phyloP scores from a whole-genome alignment of 2,888 invertebrate genomes.

The Netelia virgata region DNA sequence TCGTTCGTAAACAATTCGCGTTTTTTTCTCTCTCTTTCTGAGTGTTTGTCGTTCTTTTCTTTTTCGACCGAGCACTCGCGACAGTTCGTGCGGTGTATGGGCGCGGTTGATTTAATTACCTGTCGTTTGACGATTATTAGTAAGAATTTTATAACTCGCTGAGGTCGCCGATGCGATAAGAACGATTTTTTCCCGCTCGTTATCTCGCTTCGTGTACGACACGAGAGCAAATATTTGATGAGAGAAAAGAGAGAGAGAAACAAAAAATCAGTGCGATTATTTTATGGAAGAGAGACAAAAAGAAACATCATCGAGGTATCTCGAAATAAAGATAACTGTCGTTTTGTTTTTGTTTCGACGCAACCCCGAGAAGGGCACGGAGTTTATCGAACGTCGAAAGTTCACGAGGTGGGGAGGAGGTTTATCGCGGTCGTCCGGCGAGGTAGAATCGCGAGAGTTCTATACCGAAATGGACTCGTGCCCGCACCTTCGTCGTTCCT shows the following conservation, averaged over 20 bases:
- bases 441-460: constrained; percentile 31
- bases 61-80: constrained; percentile 12
- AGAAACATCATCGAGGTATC: not conserved
- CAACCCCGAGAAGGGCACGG: constrained; percentile 17
- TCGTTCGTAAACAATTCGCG: constrained; percentile 66
- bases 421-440: constrained; percentile 21
- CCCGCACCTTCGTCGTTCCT: constrained; percentile 50
- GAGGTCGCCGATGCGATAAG: constrained; percentile 24
- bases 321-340: constrained; percentile 17
- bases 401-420: constrained; percentile 41
- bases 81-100: not conserved
- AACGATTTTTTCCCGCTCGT: constrained; percentile 23
- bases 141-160: constrained; percentile 60
- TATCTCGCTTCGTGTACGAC: not conserved
- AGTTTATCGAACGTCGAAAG: constrained; percentile 42
- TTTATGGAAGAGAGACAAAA: constrained; percentile 5
- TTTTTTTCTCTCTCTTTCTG: constrained; percentile 20
- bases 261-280: not conserved
- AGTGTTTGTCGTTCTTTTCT: constrained; percentile 4
- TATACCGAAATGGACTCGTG: constrained; percentile 39
- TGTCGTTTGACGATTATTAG: constrained; percentile 62
- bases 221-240: not conserved
- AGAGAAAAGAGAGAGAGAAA: not conserved
- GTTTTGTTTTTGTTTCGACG: constrained; percentile 1
- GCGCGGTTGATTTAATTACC: constrained; percentile 68